A percentile compares a stretch with the other conserved stretches of the same genome.
Conservation (phyloP, 2,797 vertebrate genomes). For the Myotis daubentonii region DNA sequence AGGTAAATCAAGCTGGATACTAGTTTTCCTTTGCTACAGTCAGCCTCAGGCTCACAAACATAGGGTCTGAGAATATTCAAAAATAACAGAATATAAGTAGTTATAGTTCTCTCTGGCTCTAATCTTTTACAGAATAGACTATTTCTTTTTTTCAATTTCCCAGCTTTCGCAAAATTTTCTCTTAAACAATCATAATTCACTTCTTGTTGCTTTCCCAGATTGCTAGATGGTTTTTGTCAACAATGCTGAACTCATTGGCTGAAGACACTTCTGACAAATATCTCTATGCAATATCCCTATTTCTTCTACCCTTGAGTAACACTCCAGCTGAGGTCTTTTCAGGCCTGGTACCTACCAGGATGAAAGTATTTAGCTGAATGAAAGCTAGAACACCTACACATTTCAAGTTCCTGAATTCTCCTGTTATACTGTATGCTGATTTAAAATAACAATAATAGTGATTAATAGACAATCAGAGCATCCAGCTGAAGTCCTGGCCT, state of each 20-base stretch:
- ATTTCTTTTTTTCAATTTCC: not conserved
- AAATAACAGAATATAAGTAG: slow-evolving; percentile 19
- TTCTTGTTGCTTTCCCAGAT: slow-evolving; percentile 11
- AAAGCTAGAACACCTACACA: slow-evolving; percentile 9
- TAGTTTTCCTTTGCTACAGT: slow-evolving; percentile 31
- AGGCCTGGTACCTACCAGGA: not conserved
- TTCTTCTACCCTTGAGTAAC: not conserved
- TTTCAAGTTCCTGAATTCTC: slow-evolving; percentile 52
- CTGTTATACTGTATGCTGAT: not conserved
- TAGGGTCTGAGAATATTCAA: not conserved
- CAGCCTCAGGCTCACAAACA: not conserved
- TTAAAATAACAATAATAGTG: slow-evolving; percentile 2
- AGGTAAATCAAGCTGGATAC: slow-evolving; percentile 12
- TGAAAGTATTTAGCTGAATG: not conserved
- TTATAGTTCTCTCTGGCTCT: slow-evolving; percentile 8
- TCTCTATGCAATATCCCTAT: not conserved
- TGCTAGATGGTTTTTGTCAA: not conserved
- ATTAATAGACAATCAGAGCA: not conserved
- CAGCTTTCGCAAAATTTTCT: not conserved
- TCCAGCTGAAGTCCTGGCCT: not conserved
- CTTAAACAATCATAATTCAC: slow-evolving; percentile 26
- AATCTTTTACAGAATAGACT: not conserved
- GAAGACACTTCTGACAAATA: not conserved
- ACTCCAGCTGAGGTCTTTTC: not conserved
- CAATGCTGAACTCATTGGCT: not conserved